Base-by-base conservation (phyloP, 1,140 invertebrate genomes). In the Aphaenogaster rudis region DNA sequence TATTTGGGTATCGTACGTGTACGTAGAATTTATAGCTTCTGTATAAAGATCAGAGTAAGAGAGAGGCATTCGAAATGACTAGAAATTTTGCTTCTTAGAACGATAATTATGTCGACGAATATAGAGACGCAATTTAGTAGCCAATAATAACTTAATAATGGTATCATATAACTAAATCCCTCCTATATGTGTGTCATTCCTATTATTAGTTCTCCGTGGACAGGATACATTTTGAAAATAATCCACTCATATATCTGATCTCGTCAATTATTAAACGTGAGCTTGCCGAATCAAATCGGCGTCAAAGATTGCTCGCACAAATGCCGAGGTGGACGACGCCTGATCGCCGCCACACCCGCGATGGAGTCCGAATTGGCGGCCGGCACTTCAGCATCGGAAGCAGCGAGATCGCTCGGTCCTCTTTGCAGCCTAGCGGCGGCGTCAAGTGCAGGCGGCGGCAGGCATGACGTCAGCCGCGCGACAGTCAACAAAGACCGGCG, bases 401-500 rank as follows among this genome's bases (percentile, higher is more conserved):
- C 76, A 81, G 77, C 45, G 28, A 69, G 86, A 84, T 72, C 64
- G 78, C 57, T 87, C 86, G 54, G 66, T 87, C 78, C 86, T 87
- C 86, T 87, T 80, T 90, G 90, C 88, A 90, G 72, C 36, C 64
- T 88, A 76, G 52, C 88, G 90, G 80, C 84, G 86, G 91, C 89
- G 93, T 94, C 94, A 94, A 93, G 92, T 94, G 91, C 94, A 94
- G 93, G 82, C 91, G 76, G 36, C 48, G 28, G 71, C 63, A 85
- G 28, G 71, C 63, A 85, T 93, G 92, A 94, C 93, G 93, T 94
- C 94, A 94, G 80, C 69, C 66, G 80, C 69, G 86, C 76, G 86
- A 92, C 93, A 93, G 92, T 88, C 90, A 90, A 92, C 92, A 93
- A 93, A 93, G 91, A 93, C 88, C 86, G 61, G 57, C 82, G 88